Base-by-base conservation (phyloP, 2,113 vertebrate species). In the Lates calcarifer region DNA sequence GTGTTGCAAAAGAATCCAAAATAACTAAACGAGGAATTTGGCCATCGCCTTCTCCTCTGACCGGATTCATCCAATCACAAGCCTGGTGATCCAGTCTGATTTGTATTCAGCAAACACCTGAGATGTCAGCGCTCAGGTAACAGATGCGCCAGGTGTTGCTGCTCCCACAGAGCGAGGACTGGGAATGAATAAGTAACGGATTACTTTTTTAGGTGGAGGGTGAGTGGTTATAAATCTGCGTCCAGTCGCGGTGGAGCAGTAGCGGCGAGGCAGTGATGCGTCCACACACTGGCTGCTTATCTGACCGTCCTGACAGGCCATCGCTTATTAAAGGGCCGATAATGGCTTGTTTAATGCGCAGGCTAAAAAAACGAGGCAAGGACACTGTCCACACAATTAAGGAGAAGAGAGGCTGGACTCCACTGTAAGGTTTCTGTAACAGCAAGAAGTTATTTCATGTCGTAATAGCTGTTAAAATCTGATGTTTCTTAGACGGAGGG, bases 291-390 rank as follows among this genome's bases (percentile, higher is more conserved):
- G 56, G 68, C 76, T 85, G 88, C 87, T 91, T 93, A 93, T 94
- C 94, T 90, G 88, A 84, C 65, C 65, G 37, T 58, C 71, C 83
- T 81, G 91, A 89, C 89, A 90, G 91, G 79, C 86, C 87, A 91
- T 90, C 85, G 89, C 71, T 90, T 92, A 92, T 92, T 92, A 90
- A 88, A 90, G 89, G 82, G 45, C 87, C 86, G 91, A 89, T 94
- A 93, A 93, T 92, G 87, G 88, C 86, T 90, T 81, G 88, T 92
- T 92, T 94, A 94, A 92, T 93, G 90, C 71, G 47, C 81, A 76
- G 74, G 56, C 71, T 76, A 84, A 86, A 78, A 90, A 88, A 74
- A 87, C 63, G 74, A 84, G 75, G 87, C 83, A 82, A 83, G 76
- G 80, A 87, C 76, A 89, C 12, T 79, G 79, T 85, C 69, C 80